A percentile compares a stretch with the other conserved stretches of the same genome.
phyloP scores from a whole-genome alignment of 2,888 invertebrate species.

The Sialis fuliginosa region DNA sequence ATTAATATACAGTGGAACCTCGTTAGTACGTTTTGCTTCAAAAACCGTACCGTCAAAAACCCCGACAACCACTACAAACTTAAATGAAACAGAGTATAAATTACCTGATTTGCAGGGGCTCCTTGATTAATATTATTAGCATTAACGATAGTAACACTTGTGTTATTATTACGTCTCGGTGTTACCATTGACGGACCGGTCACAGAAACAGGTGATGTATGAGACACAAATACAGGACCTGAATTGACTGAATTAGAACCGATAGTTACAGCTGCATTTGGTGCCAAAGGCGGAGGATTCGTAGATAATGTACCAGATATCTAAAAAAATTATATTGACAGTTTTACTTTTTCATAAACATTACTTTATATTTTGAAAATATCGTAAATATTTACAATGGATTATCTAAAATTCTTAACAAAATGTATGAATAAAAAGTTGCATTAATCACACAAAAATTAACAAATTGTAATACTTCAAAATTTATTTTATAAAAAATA shows the following conservation, averaged over 20 bases:
- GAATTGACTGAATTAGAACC: constrained; percentile 22
- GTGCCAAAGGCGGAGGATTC: constrained; percentile 7
- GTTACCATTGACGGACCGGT: constrained; percentile 45
- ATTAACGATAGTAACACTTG: constrained; percentile 60
- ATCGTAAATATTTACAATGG: neutral
- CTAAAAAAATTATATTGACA: too few relatives aligned
- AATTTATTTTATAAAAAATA: neutral
- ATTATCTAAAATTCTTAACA: neutral
- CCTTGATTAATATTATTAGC: constrained; percentile 23
- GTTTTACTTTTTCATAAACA: too few relatives aligned
- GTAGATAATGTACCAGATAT: constrained; percentile 2
- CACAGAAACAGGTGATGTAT: constrained; percentile 29
- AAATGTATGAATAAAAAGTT: neutral
- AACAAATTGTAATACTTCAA: neutral
- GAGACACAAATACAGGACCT: constrained; percentile 12
- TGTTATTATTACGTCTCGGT: constrained; percentile 43
- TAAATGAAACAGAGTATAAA: too few relatives aligned
- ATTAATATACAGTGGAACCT: too few relatives aligned
- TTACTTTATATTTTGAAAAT: neutral
- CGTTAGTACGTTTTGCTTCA: too few relatives aligned
- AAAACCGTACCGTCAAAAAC: too few relatives aligned
- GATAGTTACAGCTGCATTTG: constrained; percentile 19
- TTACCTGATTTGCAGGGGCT: constrained; percentile 6
- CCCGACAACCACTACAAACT: too few relatives aligned
- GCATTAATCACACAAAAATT: neutral